These are phyloP conservation scores for Heptranchias perlo DNA, from an alignment of 2,113 vertebrate genomes.

Conservation along the genomic window DNA sequence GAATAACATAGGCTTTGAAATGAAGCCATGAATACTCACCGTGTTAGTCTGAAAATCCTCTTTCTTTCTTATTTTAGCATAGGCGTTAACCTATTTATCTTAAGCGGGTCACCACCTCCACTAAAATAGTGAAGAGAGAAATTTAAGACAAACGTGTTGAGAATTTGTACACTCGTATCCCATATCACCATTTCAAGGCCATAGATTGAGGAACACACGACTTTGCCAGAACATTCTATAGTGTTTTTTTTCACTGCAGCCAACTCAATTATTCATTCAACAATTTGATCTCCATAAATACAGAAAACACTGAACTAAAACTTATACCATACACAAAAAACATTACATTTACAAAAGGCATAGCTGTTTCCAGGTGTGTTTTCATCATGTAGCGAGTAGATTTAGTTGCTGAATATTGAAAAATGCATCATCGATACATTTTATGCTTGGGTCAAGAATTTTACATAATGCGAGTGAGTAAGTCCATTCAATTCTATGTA, in stretches of 20 bases:
- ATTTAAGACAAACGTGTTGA: neutral
- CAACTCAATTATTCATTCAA: conserved; percentile 23
- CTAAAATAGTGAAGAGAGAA: neutral
- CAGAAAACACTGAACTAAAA: neutral
- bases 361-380: neutral
- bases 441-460: neutral
- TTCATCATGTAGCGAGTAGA: neutral
- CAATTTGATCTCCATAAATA: neutral
- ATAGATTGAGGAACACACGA: neutral
- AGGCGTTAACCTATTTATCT: neutral
- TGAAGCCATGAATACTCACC: neutral
- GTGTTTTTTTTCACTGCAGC: neutral
- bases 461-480: neutral
- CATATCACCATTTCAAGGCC: neutral
- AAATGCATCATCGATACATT: neutral
- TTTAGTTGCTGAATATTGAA: neutral
- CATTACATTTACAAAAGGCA: neutral
- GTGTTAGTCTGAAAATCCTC: neutral
- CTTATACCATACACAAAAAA: neutral
- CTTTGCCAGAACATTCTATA: neutral
- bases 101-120: neutral
- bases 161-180: neutral
- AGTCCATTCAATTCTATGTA: neutral
- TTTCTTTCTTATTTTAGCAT: neutral
- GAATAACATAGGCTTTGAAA: neutral